Conservation (phyloP, 2,888 invertebrate species). For the Gastrophysa polygoni region DNA sequence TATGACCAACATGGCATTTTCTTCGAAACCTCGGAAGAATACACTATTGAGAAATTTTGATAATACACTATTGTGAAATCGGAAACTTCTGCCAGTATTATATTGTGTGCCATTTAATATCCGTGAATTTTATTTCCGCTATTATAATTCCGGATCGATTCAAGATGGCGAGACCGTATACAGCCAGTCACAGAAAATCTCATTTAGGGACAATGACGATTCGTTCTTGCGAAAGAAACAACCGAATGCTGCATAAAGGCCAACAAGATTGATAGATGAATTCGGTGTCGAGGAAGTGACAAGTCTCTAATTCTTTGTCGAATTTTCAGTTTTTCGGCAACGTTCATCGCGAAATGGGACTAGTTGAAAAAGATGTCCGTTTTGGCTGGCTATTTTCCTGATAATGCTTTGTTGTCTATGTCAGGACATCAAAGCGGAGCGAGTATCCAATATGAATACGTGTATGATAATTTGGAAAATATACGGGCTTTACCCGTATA, state of each 20-base stretch:
- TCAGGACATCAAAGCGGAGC: too few species aligned
- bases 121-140: not conserved
- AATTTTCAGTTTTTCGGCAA: slow-evolving; percentile 34
- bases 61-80: too few species aligned
- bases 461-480: too few species aligned
- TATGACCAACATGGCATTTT: too few species aligned
- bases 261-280: slow-evolving; percentile 44
- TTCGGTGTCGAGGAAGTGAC: slow-evolving; percentile 38
- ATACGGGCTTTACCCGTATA: too few species aligned
- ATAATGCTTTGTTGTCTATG: too few species aligned
- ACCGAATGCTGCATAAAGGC: slow-evolving; percentile 39
- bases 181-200: slow-evolving; percentile 18
- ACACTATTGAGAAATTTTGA: too few species aligned
- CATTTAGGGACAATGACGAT: slow-evolving; percentile 33
- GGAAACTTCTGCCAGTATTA: too few species aligned
- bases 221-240: slow-evolving; percentile 33
- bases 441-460: too few species aligned
- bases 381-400: too few species aligned
- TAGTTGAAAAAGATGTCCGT: too few species aligned
- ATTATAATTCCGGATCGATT: slow-evolving; percentile 18
- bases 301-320: slow-evolving; percentile 35
- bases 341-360: slow-evolving; percentile 33
- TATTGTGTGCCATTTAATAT: not conserved
- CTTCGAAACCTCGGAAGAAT: too few species aligned
- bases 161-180: slow-evolving; percentile 15